These are phyloP conservation scores for Asarcornis scutulata DNA, from an alignment of 2,113 vertebrate genomes.

Conservation along the genomic window DNA sequence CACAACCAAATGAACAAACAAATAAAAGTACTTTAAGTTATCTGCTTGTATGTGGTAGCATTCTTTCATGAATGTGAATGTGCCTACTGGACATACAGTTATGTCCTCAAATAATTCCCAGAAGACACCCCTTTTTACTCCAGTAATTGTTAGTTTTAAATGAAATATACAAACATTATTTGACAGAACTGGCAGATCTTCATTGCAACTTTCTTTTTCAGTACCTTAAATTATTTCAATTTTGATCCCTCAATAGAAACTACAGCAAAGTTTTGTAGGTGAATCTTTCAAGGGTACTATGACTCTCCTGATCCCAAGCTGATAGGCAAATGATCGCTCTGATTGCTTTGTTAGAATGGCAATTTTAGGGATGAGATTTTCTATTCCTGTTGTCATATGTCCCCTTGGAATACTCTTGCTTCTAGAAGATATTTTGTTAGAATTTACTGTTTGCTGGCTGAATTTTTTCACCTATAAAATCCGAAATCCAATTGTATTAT, in stretches of 20 bases:
- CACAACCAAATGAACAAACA: background rate
- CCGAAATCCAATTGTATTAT: conserved; percentile 15
- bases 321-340: background rate
- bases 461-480: background rate
- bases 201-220: background rate
- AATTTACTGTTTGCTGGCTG: conserved; percentile 2
- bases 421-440: background rate
- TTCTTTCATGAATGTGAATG: background rate
- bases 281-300: background rate
- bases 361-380: background rate
- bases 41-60: accelerated
- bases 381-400: background rate
- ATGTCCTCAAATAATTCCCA: background rate
- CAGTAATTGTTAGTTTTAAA: background rate
- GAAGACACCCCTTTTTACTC: background rate
- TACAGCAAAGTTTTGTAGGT: background rate
- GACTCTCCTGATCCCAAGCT: background rate
- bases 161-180: background rate
- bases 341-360: background rate
- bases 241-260: too few species aligned
- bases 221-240: background rate
- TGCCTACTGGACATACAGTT: background rate
- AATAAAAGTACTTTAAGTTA: background rate
- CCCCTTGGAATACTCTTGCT: background rate
- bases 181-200: background rate